Evolutionary conservation across 2,113 vertebrate species (phyloP), one percentile per base, ranked within the genome.

Genomic region (Eudyptes chrysolophus): DNA sequence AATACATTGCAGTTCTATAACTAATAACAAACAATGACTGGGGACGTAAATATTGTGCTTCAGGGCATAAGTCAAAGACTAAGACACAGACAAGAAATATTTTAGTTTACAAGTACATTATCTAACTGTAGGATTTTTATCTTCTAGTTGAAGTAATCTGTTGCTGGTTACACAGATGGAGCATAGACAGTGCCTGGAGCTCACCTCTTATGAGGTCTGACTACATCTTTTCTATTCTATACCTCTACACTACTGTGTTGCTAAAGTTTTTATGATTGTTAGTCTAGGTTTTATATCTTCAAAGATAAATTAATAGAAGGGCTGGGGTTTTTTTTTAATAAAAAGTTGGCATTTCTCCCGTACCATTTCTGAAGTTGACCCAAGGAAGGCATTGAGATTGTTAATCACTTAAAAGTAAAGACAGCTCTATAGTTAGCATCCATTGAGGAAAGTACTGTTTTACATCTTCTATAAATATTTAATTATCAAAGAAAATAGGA

Each of bases 381-480:
- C n/a, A 64, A n/a, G 24, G 29, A 88, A 94, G 44, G 13, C 26
- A 68, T 68, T 78, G 75, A 81, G 74, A 40, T 15, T 68, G 36
- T 89, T 96, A 71, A 92, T 86, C 68, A 49, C 60, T 87, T 89
- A 77, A 30, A 79, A 89, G 76, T 44, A n/a, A 66, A 93, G 85
- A 51, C 46, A 87, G 55, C 22, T 97, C 92, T 97, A 62, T 60
- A 92, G 24, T 81, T 84, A 64, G 55, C 52, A 84, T 81, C 69
- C 76, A 68, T 84, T 81, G 80, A 79, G 58, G 54, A 61, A 88
- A 84, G 85, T 88, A 78, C 86, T 78, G 88, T 8, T 74, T 94
- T 86, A 90, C 94, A 97, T 94, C 42, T 60, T 81, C 42, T 81
- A 88, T 97, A 94, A 97, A 96, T 97, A 96, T 95, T 97, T 96